Percentiles rank a stretch among this genome's conserved stretches.
phyloP scores from a whole-genome alignment of 92 coral and sea anemone species.

The Heliopora coerulea region DNA sequence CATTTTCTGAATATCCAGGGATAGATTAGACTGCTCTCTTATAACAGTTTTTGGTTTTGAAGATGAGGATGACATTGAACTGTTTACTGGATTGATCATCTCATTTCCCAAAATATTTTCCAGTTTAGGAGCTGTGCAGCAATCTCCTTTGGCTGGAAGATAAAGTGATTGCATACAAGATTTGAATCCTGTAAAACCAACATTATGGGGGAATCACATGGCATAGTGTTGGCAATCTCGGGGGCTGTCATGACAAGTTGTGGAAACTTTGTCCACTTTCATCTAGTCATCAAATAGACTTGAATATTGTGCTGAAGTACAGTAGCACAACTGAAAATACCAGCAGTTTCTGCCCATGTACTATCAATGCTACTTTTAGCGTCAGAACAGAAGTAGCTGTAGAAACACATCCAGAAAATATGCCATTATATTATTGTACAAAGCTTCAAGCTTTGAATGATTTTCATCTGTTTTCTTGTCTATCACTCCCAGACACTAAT shows the following conservation, averaged over 20 bases:
- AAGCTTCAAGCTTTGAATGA: slow-evolving; percentile 3
- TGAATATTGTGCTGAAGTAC: slow-evolving; percentile 46
- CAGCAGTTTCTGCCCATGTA: slow-evolving; percentile 29
- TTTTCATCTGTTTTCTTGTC: not conserved
- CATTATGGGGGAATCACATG: not conserved
- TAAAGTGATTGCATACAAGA: not conserved
- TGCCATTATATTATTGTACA: slow-evolving; percentile 27
- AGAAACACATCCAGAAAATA: slow-evolving; percentile 3
- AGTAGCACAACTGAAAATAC: slow-evolving; percentile 32
- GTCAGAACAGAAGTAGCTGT: not conserved
- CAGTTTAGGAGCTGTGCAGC: slow-evolving; percentile 42
- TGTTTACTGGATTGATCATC: not conserved
- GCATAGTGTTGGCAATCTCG: not conserved
- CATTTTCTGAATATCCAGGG: too few species aligned
- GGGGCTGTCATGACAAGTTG: not conserved
- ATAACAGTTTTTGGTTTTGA: too few species aligned
- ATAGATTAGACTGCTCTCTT: too few species aligned
- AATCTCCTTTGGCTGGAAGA: slow-evolving; percentile 14
- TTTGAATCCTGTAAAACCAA: not conserved
- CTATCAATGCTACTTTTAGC: slow-evolving; percentile 4
- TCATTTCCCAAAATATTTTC: slow-evolving; percentile 6
- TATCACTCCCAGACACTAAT: slow-evolving; percentile 31
- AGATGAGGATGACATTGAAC: not conserved
- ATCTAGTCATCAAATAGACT: slow-evolving; percentile 30
- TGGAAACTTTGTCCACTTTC: slow-evolving; percentile 43